Percentiles rank a stretch among this genome's conserved stretches.
Evolutionary conservation across 2,888 invertebrate species (phyloP).

Genomic region (Sphaerophoria rueppellii): DNA sequence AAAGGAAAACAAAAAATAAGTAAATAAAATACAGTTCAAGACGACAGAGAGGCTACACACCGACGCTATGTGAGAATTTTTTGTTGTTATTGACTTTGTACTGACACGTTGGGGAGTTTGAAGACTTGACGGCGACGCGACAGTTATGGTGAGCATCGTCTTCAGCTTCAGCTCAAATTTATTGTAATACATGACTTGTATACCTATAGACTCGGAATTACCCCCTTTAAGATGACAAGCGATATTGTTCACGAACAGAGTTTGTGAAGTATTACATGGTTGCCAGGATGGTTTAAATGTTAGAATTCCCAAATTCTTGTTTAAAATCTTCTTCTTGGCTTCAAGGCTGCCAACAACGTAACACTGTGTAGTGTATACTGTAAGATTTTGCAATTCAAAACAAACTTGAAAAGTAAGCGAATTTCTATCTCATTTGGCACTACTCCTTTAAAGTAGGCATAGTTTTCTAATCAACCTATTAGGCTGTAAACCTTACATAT

Average conservation of each 20-base stretch:
- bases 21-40: constrained; percentile 11
- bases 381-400: too few species aligned
- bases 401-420: too few species aligned
- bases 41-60: constrained; percentile 15
- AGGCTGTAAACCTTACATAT: too few species aligned
- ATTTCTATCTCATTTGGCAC: too few species aligned
- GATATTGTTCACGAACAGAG: constrained; percentile 55
- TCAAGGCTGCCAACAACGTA: too few species aligned
- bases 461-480: too few species aligned
- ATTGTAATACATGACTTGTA: constrained; percentile 53
- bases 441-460: too few species aligned
- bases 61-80: constrained; percentile 36
- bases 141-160: not conserved
- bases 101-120: constrained; percentile 33
- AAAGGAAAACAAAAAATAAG: not conserved
- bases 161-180: constrained; percentile 43
- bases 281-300: not conserved
- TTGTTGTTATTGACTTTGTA: not conserved
- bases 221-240: constrained; percentile 58
- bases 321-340: not conserved
- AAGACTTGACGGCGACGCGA: not conserved
- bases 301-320: not conserved
- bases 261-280: not conserved
- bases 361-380: too few species aligned
- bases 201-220: constrained; percentile 35